Conservation (phyloP, 2,888 invertebrate species). For the Napeogenes sylphis region DNA sequence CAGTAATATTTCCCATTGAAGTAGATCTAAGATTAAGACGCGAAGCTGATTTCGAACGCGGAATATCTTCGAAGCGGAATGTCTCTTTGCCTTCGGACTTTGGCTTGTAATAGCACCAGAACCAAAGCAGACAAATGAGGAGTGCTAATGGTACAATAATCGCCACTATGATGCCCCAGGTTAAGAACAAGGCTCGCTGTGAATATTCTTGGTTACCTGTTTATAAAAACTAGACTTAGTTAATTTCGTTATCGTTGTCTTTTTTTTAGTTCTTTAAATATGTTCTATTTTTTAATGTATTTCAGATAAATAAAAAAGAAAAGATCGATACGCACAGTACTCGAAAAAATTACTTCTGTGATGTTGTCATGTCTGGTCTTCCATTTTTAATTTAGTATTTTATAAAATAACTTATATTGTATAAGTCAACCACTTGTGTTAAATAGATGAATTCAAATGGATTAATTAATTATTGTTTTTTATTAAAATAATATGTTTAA, state of each 20-base stretch:
- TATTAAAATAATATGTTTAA: too few species aligned
- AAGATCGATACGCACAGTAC: too few species aligned
- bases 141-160: constrained; percentile 83
- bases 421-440: too few species aligned
- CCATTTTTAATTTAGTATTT: too few species aligned
- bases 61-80: constrained; percentile 75
- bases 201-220: constrained; percentile 82
- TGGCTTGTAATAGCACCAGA: constrained; percentile 79
- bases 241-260: background rate
- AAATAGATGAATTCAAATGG: too few species aligned
- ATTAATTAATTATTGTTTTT: too few species aligned
- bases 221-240: constrained; percentile 40
- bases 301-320: too few species aligned
- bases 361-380: too few species aligned
- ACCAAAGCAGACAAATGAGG: constrained; percentile 80
- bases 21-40: constrained; percentile 74
- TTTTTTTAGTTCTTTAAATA: too few species aligned
- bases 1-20: constrained; percentile 75
- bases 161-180: constrained; percentile 84
- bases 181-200: constrained; percentile 84
- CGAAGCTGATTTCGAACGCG: constrained; percentile 79
- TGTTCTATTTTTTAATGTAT: too few species aligned
- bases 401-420: too few species aligned
- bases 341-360: too few species aligned
- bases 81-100: constrained; percentile 77